A percentile compares a stretch with the other conserved stretches of the same genome.
Evolutionary conservation across 2,113 vertebrate genomes (phyloP).

Genomic region (Marmota monax): DNA sequence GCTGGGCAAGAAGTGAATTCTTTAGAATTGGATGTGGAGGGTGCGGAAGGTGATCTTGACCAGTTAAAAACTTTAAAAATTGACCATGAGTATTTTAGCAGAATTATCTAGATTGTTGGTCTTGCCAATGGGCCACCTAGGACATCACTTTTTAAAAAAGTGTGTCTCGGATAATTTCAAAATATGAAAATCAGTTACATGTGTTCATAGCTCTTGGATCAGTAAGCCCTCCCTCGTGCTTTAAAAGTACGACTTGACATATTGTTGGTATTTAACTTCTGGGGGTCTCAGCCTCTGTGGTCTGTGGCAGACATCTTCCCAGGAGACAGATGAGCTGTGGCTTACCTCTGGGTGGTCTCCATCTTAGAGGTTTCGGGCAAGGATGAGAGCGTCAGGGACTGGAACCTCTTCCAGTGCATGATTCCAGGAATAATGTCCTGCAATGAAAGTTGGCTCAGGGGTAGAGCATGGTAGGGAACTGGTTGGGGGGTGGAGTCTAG

Average conservation of each 20-base stretch:
- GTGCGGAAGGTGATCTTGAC: background rate
- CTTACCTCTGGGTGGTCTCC: conserved; percentile 86
- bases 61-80: background rate
- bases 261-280: background rate
- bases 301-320: fast-evolving
- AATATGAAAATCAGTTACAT: background rate
- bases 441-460: conserved; percentile 61
- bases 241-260: background rate
- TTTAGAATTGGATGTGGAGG: background rate
- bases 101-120: background rate
- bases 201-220: background rate
- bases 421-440: conserved; percentile 92
- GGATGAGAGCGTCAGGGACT: conserved; percentile 79
- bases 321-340: background rate
- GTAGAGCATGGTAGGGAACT: background rate
- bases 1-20: background rate
- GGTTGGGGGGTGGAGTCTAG: background rate
- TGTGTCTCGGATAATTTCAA: background rate
- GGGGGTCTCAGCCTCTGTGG: background rate
- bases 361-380: conserved; percentile 79
- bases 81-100: background rate
- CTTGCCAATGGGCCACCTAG: background rate
- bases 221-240: background rate
- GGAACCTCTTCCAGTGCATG: conserved; percentile 92
- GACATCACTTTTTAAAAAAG: background rate